Percentiles rank a stretch among this genome's conserved stretches.
phyloP scores from a whole-genome alignment of 2,888 invertebrate species.

The Schizotus pectinicornis region DNA sequence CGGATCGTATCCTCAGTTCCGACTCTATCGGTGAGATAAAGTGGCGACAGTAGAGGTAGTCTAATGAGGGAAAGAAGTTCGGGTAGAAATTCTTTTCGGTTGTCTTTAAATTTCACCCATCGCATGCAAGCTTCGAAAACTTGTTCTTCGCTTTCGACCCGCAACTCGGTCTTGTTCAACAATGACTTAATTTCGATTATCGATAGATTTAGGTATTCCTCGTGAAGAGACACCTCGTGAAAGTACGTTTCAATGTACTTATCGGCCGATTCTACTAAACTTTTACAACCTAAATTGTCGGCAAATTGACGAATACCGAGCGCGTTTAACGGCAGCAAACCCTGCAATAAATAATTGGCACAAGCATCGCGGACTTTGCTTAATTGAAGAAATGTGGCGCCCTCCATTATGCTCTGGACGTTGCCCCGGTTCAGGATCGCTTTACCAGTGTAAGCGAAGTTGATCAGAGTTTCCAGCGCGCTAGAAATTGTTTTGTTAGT shows the following conservation, averaged over 20 bases:
- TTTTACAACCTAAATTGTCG: constrained; percentile 74
- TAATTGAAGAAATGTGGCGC: constrained; percentile 82
- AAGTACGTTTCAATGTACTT: constrained; percentile 83
- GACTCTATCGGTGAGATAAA: constrained; percentile 81
- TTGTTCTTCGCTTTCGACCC: constrained; percentile 78
- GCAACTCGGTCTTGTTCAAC: constrained; percentile 76
- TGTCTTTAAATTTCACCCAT: constrained; percentile 76
- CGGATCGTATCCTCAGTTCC: constrained; percentile 79
- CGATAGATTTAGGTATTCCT: constrained; percentile 74
- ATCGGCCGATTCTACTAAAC: constrained; percentile 75
- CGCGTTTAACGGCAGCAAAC: constrained; percentile 82
- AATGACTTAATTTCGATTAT: constrained; percentile 71
- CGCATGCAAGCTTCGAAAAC: constrained; percentile 84
- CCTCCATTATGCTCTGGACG: constrained; percentile 85
- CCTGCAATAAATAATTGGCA: constrained; percentile 77
- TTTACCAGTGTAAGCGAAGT: constrained; percentile 84
- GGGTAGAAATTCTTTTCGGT: constrained; percentile 67
- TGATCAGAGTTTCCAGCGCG: constrained; percentile 80
- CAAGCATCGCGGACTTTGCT: constrained; percentile 83
- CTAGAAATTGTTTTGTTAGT: constrained; percentile 55
- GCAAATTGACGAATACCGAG: constrained; percentile 82
- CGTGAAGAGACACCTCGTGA: constrained; percentile 74
- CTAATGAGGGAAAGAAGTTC: constrained; percentile 77
- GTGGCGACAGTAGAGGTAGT: constrained; percentile 80
- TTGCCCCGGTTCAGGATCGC: constrained; percentile 79